Evolutionary conservation across 2,113 vertebrate species (phyloP).

Genomic region (Procavia capensis): DNA sequence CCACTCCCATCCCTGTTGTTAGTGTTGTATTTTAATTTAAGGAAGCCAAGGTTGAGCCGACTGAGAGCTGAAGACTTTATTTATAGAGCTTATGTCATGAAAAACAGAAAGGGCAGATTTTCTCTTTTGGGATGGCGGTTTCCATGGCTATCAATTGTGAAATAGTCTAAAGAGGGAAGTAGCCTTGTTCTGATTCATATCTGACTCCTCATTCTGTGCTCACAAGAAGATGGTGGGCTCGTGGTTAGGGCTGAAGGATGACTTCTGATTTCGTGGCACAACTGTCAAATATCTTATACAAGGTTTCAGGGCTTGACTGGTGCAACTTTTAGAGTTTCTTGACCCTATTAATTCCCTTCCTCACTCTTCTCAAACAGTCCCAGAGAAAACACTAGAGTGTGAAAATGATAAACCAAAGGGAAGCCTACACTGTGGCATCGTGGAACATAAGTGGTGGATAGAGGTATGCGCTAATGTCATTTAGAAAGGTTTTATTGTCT

Average conservation of each 20-base stretch:
- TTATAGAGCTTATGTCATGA: background rate
- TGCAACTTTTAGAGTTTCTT: background rate
- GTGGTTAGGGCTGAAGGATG: background rate
- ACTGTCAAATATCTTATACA: background rate
- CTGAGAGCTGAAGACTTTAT: conserved; percentile 11
- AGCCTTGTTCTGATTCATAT: conserved; percentile 18
- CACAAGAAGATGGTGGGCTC: background rate
- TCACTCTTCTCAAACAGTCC: background rate
- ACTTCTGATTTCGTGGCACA: background rate
- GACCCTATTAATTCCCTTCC: background rate
- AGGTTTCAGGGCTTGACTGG: background rate
- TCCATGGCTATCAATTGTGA: conserved; percentile 39
- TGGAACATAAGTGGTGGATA: background rate
- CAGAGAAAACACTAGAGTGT: background rate
- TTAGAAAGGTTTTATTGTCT: background rate
- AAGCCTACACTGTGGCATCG: background rate
- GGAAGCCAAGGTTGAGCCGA: background rate
- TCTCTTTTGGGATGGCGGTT: conserved; percentile 12
- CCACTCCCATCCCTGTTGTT: background rate
- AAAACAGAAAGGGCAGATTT: conserved; percentile 43
- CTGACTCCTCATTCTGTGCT: conserved; percentile 39
- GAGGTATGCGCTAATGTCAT: background rate
- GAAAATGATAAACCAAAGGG: background rate
- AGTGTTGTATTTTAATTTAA: conserved; percentile 47
- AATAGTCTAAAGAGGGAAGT: conserved; percentile 50